Conservation (phyloP, 2,113 vertebrate species). For the Petrocephalus microphthalmus region DNA sequence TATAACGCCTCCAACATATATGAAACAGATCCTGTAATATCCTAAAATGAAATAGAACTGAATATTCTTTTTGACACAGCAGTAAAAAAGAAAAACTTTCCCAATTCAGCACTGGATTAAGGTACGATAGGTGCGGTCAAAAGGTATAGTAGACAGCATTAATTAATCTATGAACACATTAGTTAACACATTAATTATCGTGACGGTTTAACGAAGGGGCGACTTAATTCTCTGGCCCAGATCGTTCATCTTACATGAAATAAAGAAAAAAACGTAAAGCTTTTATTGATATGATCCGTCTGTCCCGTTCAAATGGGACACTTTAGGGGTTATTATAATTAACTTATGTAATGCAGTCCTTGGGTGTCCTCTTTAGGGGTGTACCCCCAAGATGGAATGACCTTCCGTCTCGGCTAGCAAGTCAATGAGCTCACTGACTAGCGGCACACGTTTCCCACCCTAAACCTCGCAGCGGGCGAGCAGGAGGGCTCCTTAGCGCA, state of each 20-base stretch:
- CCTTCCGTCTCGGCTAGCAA: conserved; percentile 75
- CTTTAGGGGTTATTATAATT: conserved; percentile 1
- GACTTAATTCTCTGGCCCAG: neutral
- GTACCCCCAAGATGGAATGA: conserved; percentile 72
- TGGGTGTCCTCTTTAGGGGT: conserved; percentile 58
- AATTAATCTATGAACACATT: conserved; percentile 12
- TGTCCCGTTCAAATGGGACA: neutral
- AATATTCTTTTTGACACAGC: neutral
- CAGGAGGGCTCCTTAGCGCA: neutral
- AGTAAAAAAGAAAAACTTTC: neutral
- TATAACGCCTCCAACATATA: neutral
- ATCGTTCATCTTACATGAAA: neutral
- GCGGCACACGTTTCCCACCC: conserved; percentile 71
- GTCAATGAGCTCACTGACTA: conserved; percentile 79
- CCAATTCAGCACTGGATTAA: neutral
- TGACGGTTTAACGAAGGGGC: neutral
- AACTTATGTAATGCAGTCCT: neutral
- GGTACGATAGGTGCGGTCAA: neutral
- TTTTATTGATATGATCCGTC: conserved; percentile 1
- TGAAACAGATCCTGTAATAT: neutral
- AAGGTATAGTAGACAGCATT: neutral
- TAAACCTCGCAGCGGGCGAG: conserved; percentile 61
- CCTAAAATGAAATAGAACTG: neutral
- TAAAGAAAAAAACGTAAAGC: neutral
- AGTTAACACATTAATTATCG: neutral